Evolutionary conservation across 2,797 vertebrate genomes (phyloP), one percentile per base, ranked within the genome.

Genomic region (Coregonus sp.): DNA sequence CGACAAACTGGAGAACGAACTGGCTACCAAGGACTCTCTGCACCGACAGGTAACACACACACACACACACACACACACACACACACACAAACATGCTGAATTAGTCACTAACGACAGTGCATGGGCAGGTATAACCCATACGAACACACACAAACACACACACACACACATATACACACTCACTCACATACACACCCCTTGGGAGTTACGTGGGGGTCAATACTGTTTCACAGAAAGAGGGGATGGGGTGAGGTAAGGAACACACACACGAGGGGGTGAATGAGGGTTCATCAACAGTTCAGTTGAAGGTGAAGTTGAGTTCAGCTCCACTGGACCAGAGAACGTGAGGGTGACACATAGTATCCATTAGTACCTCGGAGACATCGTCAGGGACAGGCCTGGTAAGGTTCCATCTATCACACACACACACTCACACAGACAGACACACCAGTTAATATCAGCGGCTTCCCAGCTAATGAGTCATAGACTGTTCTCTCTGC

Each of bases 11-110:
- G 97, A 99, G 89, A 98, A 96, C 0, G 96, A 99, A 76, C 70
- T 99, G 88, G 97, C 96, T 85, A 99, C 94, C 84, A 98, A 98
- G 90, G 97, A 98, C 84, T 98, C 97, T 3, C 91, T 99, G 81
- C 95, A 98, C 87, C 92, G 96, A 77, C 97, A 99, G 96, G 97
- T 98, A 91, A 76, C 72, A 68, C 0, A 25, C 74, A 37, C 69
- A 77, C 67, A 47, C 15, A 74, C 72, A 16, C 56, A 67, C n/a
- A 31, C 51, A 50, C 47, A 50, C 47, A n/a, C n/a, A n/a, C n/a
- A n/a, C n/a, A n/a, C n/a, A n/a, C n/a, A n/a, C n/a, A n/a, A n/a
- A n/a, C n/a, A n/a, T n/a, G n/a, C n/a, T n/a, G n/a, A n/a, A n/a
- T n/a, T n/a, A n/a, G n/a, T n/a, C n/a, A n/a, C n/a, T n/a, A n/a